phyloP scores from a whole-genome alignment of 2,888 invertebrate species.

The Lochmaea capreae region DNA sequence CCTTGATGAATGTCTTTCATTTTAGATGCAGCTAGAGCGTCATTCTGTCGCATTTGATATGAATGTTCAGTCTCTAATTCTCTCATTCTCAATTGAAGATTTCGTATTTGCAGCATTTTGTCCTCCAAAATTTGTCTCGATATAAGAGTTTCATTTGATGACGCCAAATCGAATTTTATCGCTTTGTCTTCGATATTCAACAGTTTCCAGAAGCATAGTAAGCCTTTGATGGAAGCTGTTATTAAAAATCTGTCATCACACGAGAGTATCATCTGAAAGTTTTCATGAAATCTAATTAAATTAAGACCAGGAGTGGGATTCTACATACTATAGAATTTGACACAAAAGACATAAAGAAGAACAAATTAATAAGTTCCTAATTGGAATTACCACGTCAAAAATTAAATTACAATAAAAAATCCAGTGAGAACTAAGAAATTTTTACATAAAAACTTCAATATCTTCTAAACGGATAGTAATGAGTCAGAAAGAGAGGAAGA shows the following conservation, averaged over 20 bases:
- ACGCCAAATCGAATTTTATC: constrained; percentile 77
- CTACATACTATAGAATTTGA: too few relatives aligned
- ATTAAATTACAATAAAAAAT: too few relatives aligned
- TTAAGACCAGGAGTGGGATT: neutral
- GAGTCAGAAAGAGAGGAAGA: too few relatives aligned
- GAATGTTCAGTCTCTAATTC: constrained; percentile 90
- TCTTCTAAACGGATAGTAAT: too few relatives aligned
- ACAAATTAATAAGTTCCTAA: too few relatives aligned
- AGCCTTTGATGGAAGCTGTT: constrained; percentile 81
- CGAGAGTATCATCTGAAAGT: constrained; percentile 73
- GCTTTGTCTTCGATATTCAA: constrained; percentile 79
- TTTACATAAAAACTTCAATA: too few relatives aligned
- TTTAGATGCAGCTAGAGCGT: constrained; percentile 83
- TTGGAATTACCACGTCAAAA: too few relatives aligned
- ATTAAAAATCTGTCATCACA: constrained; percentile 83
- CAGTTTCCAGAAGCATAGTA: constrained; percentile 87
- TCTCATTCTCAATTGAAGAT: constrained; percentile 77
- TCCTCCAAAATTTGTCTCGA: constrained; percentile 82
- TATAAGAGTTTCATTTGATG: constrained; percentile 86
- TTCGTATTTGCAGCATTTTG: constrained; percentile 77
- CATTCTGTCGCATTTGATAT: constrained; percentile 84
- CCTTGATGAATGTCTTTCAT: constrained; percentile 84
- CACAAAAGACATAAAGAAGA: too few relatives aligned
- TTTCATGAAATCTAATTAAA: neutral
- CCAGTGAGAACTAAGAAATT: too few relatives aligned